A percentile compares a stretch with the other conserved stretches of the same genome.
Evolutionary conservation across 1,140 invertebrate species (phyloP).

Genomic region (Triops longicaudatus): DNA sequence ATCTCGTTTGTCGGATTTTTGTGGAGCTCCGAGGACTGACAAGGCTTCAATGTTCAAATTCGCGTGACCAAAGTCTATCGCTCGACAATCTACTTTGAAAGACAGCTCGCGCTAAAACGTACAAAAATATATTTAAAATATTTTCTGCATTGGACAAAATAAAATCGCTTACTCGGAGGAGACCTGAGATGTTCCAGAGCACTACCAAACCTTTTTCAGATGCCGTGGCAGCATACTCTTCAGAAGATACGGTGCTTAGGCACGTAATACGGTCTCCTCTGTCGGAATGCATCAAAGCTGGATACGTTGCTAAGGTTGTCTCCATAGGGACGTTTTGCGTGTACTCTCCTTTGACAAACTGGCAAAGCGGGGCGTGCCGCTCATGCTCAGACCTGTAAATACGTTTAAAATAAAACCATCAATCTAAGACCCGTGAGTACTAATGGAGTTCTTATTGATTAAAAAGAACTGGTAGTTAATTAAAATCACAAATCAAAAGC

Average conservation of each 20-base stretch:
- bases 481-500: too few relatives aligned
- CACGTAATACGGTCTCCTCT: constrained; percentile 54
- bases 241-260: constrained; percentile 57
- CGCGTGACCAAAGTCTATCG: background rate
- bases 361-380: constrained; percentile 81
- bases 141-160: too few relatives aligned
- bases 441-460: background rate
- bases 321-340: constrained; percentile 91
- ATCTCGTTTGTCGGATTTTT: background rate
- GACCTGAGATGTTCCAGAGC: constrained; percentile 64
- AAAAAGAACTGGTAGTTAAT: too few relatives aligned
- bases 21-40: background rate
- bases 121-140: too few relatives aligned
- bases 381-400: constrained; percentile 77
- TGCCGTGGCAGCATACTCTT: constrained; percentile 50
- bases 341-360: constrained; percentile 86
- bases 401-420: background rate
- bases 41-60: background rate
- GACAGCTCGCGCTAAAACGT: constrained; percentile 40
- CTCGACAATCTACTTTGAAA: constrained; percentile 40
- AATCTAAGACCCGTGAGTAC: background rate
- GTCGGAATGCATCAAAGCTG: constrained; percentile 51
- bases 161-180: constrained; percentile 49
- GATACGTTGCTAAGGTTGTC: constrained; percentile 77
- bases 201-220: constrained; percentile 50